Evolutionary conservation across 2,113 vertebrate genomes (phyloP).

Genomic region (Planiliza haematocheilus): DNA sequence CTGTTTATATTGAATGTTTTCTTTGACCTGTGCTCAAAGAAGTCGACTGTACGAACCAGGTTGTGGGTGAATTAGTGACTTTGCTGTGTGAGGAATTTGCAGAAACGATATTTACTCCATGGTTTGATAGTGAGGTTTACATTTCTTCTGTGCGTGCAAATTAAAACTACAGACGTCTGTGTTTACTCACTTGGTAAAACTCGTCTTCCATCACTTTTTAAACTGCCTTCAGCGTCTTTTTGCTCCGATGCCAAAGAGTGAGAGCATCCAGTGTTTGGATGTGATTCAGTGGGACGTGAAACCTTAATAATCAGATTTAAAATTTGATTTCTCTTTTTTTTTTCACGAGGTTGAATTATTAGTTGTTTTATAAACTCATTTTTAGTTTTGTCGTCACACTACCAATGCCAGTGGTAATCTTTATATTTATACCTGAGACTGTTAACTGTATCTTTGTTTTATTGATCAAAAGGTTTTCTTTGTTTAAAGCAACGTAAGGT

Average conservation of each 20-base stretch:
- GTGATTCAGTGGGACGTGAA: too few relatives aligned
- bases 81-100: too few relatives aligned
- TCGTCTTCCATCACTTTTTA: background rate
- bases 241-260: background rate
- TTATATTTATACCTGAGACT: constrained; percentile 22
- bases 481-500: constrained; percentile 21
- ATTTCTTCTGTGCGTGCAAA: background rate
- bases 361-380: constrained; percentile 24
- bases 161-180: background rate
- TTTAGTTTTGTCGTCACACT: constrained; percentile 1
- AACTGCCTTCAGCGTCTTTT: background rate
- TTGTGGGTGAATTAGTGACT: background rate
- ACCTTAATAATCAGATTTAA: too few relatives aligned
- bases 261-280: background rate
- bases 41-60: background rate
- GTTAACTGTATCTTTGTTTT: constrained; percentile 25
- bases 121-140: background rate
- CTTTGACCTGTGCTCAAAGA: constrained; percentile 1
- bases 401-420: background rate
- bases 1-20: background rate
- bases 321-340: constrained; percentile 1
- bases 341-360: background rate
- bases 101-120: too few relatives aligned
- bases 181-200: background rate
- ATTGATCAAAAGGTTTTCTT: constrained; percentile 31